Evolutionary conservation across 92 coral and sea anemone genomes (phyloP), one percentile per base, ranked within the genome.

Genomic region (Plumapathes pennacea): DNA sequence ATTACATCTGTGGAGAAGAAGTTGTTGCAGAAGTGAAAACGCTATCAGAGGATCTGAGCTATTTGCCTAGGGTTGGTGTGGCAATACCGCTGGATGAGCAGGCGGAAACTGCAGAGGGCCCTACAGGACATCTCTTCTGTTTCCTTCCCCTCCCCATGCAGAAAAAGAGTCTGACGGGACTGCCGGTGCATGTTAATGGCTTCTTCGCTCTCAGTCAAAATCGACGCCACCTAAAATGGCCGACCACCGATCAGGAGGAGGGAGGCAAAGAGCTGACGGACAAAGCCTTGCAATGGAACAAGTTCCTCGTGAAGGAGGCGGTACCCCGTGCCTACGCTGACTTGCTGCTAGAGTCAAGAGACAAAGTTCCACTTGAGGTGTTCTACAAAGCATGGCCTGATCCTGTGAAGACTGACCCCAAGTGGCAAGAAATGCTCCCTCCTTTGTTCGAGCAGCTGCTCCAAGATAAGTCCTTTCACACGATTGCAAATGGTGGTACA

Each of bases 61-160:
- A 76, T 43, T 50, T 76, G 23, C 83, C 83, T n/a, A n/a, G 71
- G 59, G 71, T 49, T 20, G 71, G 60, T 19, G 46, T 64, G 32
- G 71, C 71, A 0, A 13, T 64, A 20, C 71, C 71, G 10, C 19
- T 33, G 60, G 29, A 23, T 41, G 20, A 19, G 21, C 62, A 18
- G 17, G 29, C 13, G 46, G 12, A 38, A 6, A 17, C 58, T 24
- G 25, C 18, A 1, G 5, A n/a, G 8, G 61, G 25, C 21, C 53
- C 54, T 25, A 8, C 14, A 41, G 71, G 71, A 14, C 71, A 64
- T 47, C 30, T 64, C 19, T 64, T 64, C 38, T 64, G 71, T 27
- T 49, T 64, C 41, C 32, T 64, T 20, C 71, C 71, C 8, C 39
- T 64, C 20, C 71, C 71, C 7, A 31, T 64, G 13, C 52, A 64